Conservation (phyloP, 1,140 invertebrate genomes). For the Pogonomyrmex barbatus region DNA sequence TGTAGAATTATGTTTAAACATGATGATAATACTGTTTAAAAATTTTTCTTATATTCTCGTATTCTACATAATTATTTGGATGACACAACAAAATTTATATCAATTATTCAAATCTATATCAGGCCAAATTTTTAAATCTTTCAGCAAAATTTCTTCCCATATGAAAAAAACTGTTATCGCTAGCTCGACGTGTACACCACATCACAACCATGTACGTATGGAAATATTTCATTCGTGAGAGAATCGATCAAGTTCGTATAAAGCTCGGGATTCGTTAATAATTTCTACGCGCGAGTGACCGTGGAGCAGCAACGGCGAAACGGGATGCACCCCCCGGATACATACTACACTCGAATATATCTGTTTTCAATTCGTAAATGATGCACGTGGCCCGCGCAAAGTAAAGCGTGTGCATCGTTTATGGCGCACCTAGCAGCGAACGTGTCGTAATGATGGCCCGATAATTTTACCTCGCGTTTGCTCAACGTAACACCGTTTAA, state of each 20-base stretch:
- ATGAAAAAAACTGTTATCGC: neutral
- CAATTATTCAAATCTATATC: too few species aligned
- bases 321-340: conserved; percentile 5
- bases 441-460: conserved; percentile 59
- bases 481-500: neutral
- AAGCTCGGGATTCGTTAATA: conserved; percentile 52
- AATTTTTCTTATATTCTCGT: too few species aligned
- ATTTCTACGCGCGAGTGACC: conserved; percentile 22
- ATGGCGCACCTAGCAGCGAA: conserved; percentile 56
- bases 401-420: conserved; percentile 55
- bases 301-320: neutral
- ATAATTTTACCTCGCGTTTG: conserved; percentile 44
- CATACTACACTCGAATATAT: conserved; percentile 14
- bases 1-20: too few species aligned
- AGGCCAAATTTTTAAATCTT: too few species aligned
- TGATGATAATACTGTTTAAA: too few species aligned
- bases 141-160: too few species aligned
- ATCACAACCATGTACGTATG: neutral
- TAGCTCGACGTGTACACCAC: neutral
- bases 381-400: conserved; percentile 63
- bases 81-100: too few species aligned
- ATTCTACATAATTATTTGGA: too few species aligned
- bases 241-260: conserved; percentile 55
- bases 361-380: conserved; percentile 56
- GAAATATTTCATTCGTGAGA: conserved; percentile 16